Evolutionary conservation across 2,888 invertebrate species (phyloP), one percentile per base, ranked within the genome.

Genomic region (Palloptera scutellata): DNA sequence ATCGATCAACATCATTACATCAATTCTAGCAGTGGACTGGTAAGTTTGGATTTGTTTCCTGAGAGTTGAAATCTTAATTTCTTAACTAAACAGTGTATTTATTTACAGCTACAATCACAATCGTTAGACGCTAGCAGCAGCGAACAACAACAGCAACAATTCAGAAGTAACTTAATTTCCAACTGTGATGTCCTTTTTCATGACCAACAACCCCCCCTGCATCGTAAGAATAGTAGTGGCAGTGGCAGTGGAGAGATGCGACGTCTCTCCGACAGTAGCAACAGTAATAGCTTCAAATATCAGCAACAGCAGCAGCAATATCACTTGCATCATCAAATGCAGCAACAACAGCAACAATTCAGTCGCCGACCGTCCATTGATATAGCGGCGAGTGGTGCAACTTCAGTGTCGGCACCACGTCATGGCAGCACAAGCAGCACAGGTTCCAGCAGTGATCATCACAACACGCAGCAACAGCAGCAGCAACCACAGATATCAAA

Each of bases 321-420:
- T 45, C 72, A 70, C 71, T 63, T 70, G 42, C 78, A 77, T 58
- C 76, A 77, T 67, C 71, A 72, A 55, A 75, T 78, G 73, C 80
- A 72, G 55, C 74, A 73, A 62, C 72, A 73, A 13, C 74, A 71
- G 53, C 71, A 79, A 74, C 76, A 85, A 87, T 73, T 80, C 72
- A 79, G 79, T 75, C 85, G 88, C 62, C 83, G 88, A 73, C 87
- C 88, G 73, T 88, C 88, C 72, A 85, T 87, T 68, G 88, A 88
- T 81, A 85, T 81, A 72, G 79, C 81, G 55, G 78, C 83, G 61
- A 73, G 74, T 51, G 77, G 70, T 51, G 73, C 74, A 61, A 30
- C 54, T 64, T 41, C 55, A 41, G 45, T 51, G 20, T 59, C 61
- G 19, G 67, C 70, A 20, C 64, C 64, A n/a, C 79, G 81, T 1